Evolutionary conservation across 2,888 invertebrate species (phyloP), one percentile per base, ranked within the genome.

Genomic region (Thalpophila matura): DNA sequence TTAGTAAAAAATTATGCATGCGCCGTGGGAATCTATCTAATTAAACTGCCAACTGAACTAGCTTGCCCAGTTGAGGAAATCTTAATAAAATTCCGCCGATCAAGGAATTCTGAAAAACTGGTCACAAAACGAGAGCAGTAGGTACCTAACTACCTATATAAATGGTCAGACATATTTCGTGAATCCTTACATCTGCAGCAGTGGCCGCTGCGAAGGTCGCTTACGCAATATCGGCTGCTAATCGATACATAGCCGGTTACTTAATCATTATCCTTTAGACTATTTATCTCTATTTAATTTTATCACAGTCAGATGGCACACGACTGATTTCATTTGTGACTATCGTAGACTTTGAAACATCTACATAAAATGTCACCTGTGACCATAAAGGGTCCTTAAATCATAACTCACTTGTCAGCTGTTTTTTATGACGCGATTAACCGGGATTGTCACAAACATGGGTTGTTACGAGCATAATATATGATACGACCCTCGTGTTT

Each of bases 161-260:
- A n/a, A n/a, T n/a, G n/a, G n/a, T n/a, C 49, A 20, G 67, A 27
- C 68, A 76, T 74, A 82, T 85, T 87, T 83, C 53, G 82, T 67
- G 92, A 92, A 92, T 88, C 92, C 93, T 86, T 88, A 92, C 80
- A 90, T 84, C 81, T 91, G 91, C 90, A 86, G 75, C 78, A 76
- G 51, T 73, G 80, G 59, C 74, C 83, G 79, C 72, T 59, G 46
- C 71, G 81, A 82, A 86, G 87, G 88, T 74, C 83, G 81, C 84
- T 88, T 89, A 90, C 89, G 87, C 88, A 90, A 90, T 82, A 72
- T 80, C 76, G 56, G 45, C 79, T 64, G 58, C 69, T 77, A 89
- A 91, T 91, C 91, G 84, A 92, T 91, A 91, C 67, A 57, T 73
- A 70, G 56, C 77, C 75, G 71, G 83, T 87, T 87, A 88, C 80